Evolutionary conservation across 2,113 vertebrate genomes (phyloP), one percentile per base, ranked within the genome.

Genomic region (Prunella himalayana): DNA sequence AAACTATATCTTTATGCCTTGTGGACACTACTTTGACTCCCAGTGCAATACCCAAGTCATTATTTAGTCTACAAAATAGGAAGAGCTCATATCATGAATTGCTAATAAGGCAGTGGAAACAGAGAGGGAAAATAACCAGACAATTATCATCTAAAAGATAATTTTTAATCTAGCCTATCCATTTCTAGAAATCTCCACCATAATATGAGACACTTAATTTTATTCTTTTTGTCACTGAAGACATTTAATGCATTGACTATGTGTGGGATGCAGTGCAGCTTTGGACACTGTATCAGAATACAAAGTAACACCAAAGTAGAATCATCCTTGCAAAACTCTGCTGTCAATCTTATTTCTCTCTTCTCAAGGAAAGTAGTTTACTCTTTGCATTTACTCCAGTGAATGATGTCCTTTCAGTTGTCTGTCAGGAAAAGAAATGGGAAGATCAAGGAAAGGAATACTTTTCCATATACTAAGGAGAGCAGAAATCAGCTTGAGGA

Each of bases 161-260:
- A 20, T 49, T 84, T 86, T 83, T 54, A 56, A 53, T 54, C 35
- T 59, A 80, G 53, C 2, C 9, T 88, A 59, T 44, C 47, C 1
- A 30, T 69, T 89, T 64, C 47, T 50, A 87, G 28, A 86, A 68
- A 73, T 59, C 11, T 76, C 10, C 8, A 44, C 16, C 10, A 25
- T 1, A 20, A 6, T n/a, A 31, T 54, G 25, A 64, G 24, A 49
- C 0, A 4, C 3, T 50, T 76, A 0, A 1, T 59, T 85, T 77
- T 66, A 66, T 86, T 82, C 16, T 37, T 81, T 88, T 63, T 78
- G 31, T 70, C 17, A 50, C 19, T 30, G 42, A 65, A 80, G 18
- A 70, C 7, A 41, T 82, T 72, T 44, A 54, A 50, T 51, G 11
- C 33, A 42, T 64, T 70, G 44, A 23, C 17, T 53, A 45, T 35